phyloP scores from a whole-genome alignment of 2,113 vertebrate genomes.

The Fulica atra region DNA sequence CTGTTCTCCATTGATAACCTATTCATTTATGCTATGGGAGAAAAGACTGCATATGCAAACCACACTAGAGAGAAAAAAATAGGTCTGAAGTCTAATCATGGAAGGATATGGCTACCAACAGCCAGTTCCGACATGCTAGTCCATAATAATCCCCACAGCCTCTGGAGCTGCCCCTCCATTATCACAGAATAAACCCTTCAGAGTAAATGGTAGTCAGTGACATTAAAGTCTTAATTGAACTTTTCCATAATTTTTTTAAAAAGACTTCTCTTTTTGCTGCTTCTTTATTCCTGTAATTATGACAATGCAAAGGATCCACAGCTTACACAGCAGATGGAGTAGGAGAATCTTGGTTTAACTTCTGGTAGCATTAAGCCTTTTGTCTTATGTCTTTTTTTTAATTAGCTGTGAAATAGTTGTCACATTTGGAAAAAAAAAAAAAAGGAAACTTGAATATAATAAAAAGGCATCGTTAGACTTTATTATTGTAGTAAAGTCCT shows the following conservation, averaged over 20 bases:
- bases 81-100: neutral
- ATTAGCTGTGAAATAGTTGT: neutral
- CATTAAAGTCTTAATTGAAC: neutral
- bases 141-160: neutral
- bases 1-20: neutral
- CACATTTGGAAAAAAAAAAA: neutral
- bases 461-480: neutral
- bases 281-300: neutral
- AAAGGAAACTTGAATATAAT: neutral
- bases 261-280: neutral
- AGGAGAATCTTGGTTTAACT: neutral
- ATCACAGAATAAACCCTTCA: neutral
- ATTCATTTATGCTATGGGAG: neutral
- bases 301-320: neutral
- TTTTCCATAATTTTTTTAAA: neutral
- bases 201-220: neutral
- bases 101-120: neutral
- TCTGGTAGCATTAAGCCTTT: neutral
- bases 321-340: neutral
- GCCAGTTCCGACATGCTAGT: neutral
- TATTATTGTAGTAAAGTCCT: neutral
- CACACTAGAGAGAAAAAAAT: neutral
- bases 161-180: neutral
- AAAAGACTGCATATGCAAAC: neutral
- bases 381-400: neutral